Evolutionary conservation across 2,888 invertebrate genomes (phyloP).

Genomic region (Epinotia bilunana): DNA sequence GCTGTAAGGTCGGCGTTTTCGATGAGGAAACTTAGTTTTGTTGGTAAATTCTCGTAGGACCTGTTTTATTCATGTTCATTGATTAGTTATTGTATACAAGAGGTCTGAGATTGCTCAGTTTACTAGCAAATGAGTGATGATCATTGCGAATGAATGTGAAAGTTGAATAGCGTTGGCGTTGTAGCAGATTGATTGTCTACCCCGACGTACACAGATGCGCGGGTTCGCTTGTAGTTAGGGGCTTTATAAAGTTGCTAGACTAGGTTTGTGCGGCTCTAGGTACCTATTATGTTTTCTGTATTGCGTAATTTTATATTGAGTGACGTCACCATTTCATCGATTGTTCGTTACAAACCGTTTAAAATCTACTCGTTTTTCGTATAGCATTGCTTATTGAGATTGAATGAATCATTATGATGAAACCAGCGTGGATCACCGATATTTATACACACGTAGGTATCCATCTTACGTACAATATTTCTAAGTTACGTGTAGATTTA

Average conservation of each 20-base stretch:
- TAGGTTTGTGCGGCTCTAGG: background rate
- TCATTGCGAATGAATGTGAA: slow-evolving; percentile 1
- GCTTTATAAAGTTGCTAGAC: background rate
- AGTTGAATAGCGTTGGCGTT: slow-evolving; percentile 6
- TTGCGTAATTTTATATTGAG: slow-evolving; percentile 11
- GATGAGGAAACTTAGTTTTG: background rate
- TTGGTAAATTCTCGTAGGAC: background rate
- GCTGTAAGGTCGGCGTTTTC: background rate
- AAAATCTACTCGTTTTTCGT: background rate
- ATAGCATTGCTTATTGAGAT: background rate
- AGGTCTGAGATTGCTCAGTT: background rate
- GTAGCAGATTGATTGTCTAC: slow-evolving; percentile 16
- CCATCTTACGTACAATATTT: too few species aligned
- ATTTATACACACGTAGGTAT: background rate
- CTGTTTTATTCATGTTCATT: background rate
- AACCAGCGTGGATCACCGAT: background rate
- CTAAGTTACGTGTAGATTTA: too few species aligned
- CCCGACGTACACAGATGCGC: background rate
- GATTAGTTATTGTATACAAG: background rate
- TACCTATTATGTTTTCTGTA: background rate
- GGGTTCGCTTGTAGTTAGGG: background rate
- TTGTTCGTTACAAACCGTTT: background rate
- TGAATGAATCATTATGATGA: background rate
- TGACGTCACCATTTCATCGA: background rate
- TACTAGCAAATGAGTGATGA: background rate